phyloP scores from a whole-genome alignment of 2,888 invertebrate genomes.

The Drosophila antonietae region DNA sequence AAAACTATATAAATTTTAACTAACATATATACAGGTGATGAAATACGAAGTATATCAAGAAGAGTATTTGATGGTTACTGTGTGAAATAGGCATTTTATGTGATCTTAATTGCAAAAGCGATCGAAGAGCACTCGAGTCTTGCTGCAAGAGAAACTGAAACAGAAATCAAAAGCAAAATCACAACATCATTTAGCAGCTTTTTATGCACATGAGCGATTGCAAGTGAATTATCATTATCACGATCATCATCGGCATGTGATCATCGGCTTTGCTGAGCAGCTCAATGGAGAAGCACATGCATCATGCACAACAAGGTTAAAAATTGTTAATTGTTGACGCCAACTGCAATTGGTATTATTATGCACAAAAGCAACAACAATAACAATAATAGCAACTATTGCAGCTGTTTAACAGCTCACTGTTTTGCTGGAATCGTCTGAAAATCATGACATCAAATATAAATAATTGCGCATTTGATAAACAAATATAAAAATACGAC shows the following conservation, averaged over 20 bases:
- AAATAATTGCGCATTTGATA: conserved; percentile 71
- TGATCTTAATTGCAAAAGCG: conserved; percentile 32
- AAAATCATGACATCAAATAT: conserved; percentile 35
- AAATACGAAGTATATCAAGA: background rate
- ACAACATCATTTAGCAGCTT: conserved; percentile 54
- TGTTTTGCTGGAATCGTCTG: conserved; percentile 26
- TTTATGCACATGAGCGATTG: conserved; percentile 56
- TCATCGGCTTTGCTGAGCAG: conserved; percentile 11
- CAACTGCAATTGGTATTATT: conserved; percentile 56
- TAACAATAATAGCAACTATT: conserved; percentile 17
- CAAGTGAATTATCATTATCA: conserved; percentile 31
- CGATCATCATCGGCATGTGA: conserved; percentile 15
- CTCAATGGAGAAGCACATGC: conserved; percentile 37
- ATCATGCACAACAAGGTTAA: conserved; percentile 74
- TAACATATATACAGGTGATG: too few relatives aligned
- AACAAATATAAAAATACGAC: conserved; percentile 34
- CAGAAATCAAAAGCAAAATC: conserved; percentile 34
- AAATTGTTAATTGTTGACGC: conserved; percentile 58
- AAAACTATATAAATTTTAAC: too few relatives aligned
- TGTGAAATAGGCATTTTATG: background rate
- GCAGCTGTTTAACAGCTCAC: conserved; percentile 19
- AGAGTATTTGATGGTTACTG: background rate
- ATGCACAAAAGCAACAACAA: conserved; percentile 36
- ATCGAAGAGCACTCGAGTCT: conserved; percentile 25
- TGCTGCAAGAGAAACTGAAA: conserved; percentile 10